Base-by-base conservation (phyloP, 2,797 vertebrate species). In the Acanthurus leucopareius region DNA sequence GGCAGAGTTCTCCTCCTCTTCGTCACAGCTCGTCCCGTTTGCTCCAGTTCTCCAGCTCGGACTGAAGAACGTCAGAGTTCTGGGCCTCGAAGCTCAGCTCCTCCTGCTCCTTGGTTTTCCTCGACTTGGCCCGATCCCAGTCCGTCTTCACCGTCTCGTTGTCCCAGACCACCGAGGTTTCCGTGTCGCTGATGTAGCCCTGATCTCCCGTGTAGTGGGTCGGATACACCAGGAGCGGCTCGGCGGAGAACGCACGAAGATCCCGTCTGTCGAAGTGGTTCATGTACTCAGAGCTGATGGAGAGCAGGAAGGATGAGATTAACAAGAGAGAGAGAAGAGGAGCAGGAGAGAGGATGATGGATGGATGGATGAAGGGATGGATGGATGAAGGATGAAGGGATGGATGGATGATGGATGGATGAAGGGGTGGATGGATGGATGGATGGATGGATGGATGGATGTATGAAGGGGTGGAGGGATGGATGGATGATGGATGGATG, bases 131-230 rank as follows among this genome's bases (percentile, higher is more conserved):
- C 0, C 96, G 92, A 89, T 97, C 96, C 97, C 97, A 97, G 93
- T 97, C 97, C 0, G 97, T 97, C 83, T 62, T 91, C 32, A 95
- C 40, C 0, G 83, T 89, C 78, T 97, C 96, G 1, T 97, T 95
- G 92, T 97, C 94, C 97, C 97, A 98, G 13, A 97, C 92, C 0
- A 96, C 96, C 0, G 97, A 97, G 13, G 97, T 97, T 86, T 98
- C 97, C 0, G 97, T 98, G 94, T 97, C 97, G 0, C 97, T 98
- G 77, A 98, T 85, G 75, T 98, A 98, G 7, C 97, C 97, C 0
- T 66, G 8, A 0, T 98, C 97, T 1, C 97, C 97, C 0, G 97
- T 97, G 94, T 97, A 98, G 82, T 98, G 97, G 0, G 97, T 97
- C 0, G 97, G 97, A 69, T 95, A 97, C 32, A 97, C 86, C 5